Base-by-base conservation (phyloP, 37 sponge, comb jelly and placozoan genomes). In the Eunapius fragilis region DNA sequence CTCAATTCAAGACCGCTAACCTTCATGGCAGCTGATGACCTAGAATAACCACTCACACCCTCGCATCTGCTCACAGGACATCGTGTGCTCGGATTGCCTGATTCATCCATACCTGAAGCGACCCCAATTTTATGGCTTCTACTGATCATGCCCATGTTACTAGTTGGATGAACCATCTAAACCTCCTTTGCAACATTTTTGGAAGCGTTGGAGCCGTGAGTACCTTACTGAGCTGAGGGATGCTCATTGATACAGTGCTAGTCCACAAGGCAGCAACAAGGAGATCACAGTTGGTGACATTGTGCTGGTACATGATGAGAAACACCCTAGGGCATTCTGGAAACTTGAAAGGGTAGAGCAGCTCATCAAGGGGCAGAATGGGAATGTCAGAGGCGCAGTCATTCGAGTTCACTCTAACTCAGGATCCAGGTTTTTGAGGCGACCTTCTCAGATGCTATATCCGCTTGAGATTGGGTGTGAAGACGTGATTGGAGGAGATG, bases 31-130 rank as follows among this genome's bases (percentile, higher is more conserved):
- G 25, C 36, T 27, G 89, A 83, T 45, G 84, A 83, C 72, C 32
- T 70, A 24, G 84, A 88, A 37, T 72, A 76, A 35, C 89, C 89
- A 23, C 34, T 88, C 23, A 88, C 84, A 9, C 89, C 89, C 24
- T 76, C 89, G 0, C 82, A n/a, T 41, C 41, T 41, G 41, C 41
- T 41, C 41, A 41, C 41, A 9, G 41, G 41, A 41, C 41, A 41
- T 41, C 72, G 72, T 28, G 28, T 71, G 72, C 28, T 41, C 6
- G 41, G 41, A 41, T 41, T 41, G 41, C 41, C 41, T 6, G 41
- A 41, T 41, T 41, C 41, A 41, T 41, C 41, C 41, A 41, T 41
- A 41, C 41, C 6, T 41, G 41, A 41, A 41, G 41, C 6, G 41
- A 41, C 41, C 41, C 41, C 41, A 33, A 76, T 33, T 76, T 34